Conservation (phyloP, 2,888 invertebrate species). For the Nemoura dubitans region DNA sequence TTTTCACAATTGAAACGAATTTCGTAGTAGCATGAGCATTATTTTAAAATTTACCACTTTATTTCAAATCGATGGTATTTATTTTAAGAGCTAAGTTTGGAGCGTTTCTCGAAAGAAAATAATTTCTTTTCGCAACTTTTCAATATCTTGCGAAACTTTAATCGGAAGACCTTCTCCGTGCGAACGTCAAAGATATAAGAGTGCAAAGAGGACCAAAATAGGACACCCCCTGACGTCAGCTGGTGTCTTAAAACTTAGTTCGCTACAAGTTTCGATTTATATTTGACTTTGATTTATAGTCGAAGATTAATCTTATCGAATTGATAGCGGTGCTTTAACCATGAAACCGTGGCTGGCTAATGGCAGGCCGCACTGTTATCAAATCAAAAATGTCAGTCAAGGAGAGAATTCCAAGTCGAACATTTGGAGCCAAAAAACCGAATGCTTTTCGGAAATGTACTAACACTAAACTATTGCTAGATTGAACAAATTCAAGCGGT, state of each 20-base stretch:
- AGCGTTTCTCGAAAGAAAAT: background rate
- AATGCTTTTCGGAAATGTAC: too few species aligned
- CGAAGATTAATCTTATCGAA: background rate
- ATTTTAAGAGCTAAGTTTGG: background rate
- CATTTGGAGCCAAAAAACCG: too few species aligned
- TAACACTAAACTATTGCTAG: too few species aligned
- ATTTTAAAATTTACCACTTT: too few species aligned
- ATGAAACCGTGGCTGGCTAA: too few species aligned
- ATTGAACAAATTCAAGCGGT: too few species aligned
- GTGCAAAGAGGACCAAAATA: background rate
- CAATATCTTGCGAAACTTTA: background rate
- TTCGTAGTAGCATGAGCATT: too few species aligned
- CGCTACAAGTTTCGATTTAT: background rate
- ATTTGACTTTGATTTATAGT: conserved; percentile 7
- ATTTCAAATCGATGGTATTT: background rate
- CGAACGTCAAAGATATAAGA: background rate
- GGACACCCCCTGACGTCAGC: background rate
- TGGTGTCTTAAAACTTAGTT: background rate
- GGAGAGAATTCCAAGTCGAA: too few species aligned
- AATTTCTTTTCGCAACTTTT: background rate
- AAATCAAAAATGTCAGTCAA: too few species aligned
- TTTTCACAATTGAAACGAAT: too few species aligned
- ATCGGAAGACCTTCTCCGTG: background rate
- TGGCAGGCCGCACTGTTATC: too few species aligned
- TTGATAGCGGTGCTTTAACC: background rate